Conservation (phyloP, 2,888 invertebrate species). For the Phaedon cochleariae region DNA sequence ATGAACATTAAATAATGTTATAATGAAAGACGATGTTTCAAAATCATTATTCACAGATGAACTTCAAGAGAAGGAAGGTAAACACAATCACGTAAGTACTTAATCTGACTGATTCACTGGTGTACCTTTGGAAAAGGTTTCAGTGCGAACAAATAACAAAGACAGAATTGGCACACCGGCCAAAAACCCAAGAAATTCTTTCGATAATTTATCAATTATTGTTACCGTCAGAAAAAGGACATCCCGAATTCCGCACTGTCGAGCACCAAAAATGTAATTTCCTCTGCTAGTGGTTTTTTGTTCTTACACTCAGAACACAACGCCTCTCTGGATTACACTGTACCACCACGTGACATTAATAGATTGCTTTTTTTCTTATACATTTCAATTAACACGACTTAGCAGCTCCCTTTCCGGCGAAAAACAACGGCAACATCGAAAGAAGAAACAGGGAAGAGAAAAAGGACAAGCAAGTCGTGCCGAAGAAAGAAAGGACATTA, state of each 20-base stretch:
- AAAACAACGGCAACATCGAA: conserved; percentile 27
- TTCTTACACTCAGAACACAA: neutral
- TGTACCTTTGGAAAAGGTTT: no score
- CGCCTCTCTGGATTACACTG: conserved; percentile 18
- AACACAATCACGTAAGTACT: no score
- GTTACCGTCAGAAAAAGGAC: neutral
- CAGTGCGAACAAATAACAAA: no score
- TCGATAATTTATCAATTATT: no score
- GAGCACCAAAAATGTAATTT: neutral
- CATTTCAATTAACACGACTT: conserved; percentile 33
- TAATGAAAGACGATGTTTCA: no score
- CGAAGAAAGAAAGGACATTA: conserved; percentile 50
- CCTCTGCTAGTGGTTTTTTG: neutral
- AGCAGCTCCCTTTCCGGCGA: conserved; percentile 21
- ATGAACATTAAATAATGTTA: no score
- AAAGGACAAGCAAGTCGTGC: conserved; percentile 29
- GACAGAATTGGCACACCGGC: no score
- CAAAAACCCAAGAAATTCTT: no score
- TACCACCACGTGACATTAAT: conserved; percentile 26
- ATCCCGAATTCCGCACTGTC: no score
- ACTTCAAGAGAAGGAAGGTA: no score
- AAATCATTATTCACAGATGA: no score
- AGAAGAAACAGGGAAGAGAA: conserved; percentile 22
- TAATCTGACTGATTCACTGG: no score
- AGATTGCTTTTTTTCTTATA: conserved; percentile 31